phyloP scores from a whole-genome alignment of 2,113 vertebrate species.

The Hyperoodon ampullatus region DNA sequence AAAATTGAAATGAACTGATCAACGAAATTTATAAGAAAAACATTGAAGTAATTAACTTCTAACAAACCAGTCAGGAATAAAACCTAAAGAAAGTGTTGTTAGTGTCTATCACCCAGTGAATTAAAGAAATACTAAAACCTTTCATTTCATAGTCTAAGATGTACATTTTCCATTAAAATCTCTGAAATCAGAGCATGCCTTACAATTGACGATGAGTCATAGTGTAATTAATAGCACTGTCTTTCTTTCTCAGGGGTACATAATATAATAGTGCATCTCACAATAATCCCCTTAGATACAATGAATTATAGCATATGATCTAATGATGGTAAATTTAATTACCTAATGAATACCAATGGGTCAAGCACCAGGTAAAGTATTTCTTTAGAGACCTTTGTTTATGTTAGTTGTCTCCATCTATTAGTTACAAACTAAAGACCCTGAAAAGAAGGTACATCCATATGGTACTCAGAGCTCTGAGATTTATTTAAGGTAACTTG shows the following conservation, averaged over 20 bases:
- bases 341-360: background rate
- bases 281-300: background rate
- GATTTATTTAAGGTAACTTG: background rate
- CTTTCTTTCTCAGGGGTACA: background rate
- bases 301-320: background rate
- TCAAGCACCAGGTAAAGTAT: background rate
- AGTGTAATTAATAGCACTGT: background rate
- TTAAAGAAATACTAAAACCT: background rate
- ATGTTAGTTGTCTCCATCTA: background rate
- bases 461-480: background rate
- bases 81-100: background rate
- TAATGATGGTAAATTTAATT: background rate
- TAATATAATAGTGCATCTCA: background rate
- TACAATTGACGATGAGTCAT: background rate
- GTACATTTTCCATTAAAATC: background rate
- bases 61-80: background rate
- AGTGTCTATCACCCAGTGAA: background rate
- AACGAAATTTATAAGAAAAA: background rate
- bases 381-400: background rate
- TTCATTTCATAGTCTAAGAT: background rate
- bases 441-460: background rate
- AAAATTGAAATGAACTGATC: background rate
- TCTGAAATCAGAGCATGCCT: background rate
- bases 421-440: constrained; percentile 18
- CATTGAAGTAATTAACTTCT: background rate